Conservation (phyloP, 2,888 invertebrate species). For the Pyrgus malvae region DNA sequence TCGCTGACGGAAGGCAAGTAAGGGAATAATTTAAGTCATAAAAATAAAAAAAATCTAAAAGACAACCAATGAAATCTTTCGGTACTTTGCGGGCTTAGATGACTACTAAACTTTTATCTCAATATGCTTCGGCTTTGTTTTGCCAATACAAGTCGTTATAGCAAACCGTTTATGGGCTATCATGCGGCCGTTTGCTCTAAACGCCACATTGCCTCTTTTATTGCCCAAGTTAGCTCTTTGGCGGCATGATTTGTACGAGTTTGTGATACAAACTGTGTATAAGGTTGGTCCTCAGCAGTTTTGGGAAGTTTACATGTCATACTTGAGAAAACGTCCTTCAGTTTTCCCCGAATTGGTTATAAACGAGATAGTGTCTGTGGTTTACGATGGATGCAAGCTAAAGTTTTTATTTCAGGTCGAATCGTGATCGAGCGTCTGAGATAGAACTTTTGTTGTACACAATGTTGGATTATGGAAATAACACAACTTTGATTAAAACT, state of each 20-base stretch:
- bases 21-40: too few species aligned
- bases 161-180: slow-evolving; percentile 47
- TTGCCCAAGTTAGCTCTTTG: slow-evolving; percentile 53
- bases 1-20: too few species aligned
- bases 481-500: too few species aligned
- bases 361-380: slow-evolving; percentile 12
- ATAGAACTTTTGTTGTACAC: background rate
- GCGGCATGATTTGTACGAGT: slow-evolving; percentile 50
- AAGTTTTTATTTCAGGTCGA: slow-evolving; percentile 17
- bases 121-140: slow-evolving; percentile 22
- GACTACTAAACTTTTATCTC: slow-evolving; percentile 18
- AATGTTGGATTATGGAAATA: too few species aligned
- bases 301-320: slow-evolving; percentile 22
- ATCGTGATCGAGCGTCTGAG: slow-evolving; percentile 6
- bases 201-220: slow-evolving; percentile 60
- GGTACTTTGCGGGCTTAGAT: slow-evolving; percentile 7
- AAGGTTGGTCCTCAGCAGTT: slow-evolving; percentile 29
- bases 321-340: slow-evolving; percentile 18
- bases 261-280: slow-evolving; percentile 44
- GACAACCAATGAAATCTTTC: background rate
- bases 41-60: background rate
- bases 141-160: slow-evolving; percentile 17
- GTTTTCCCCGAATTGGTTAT: slow-evolving; percentile 17
- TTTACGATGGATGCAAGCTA: slow-evolving; percentile 7
- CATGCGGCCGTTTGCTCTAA: slow-evolving; percentile 50